phyloP scores from a whole-genome alignment of 2,888 invertebrate genomes.

The Timema podura region DNA sequence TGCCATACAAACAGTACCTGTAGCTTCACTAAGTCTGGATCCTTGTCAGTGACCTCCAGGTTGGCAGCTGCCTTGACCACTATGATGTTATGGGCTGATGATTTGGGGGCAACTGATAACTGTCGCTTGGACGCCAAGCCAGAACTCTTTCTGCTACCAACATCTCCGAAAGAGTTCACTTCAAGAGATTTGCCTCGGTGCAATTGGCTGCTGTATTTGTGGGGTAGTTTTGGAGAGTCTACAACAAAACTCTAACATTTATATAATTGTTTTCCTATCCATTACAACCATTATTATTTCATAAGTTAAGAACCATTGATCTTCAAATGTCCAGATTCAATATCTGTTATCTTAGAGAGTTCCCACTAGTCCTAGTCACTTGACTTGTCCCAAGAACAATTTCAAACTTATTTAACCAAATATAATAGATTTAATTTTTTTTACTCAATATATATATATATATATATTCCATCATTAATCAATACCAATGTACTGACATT shows the following conservation, averaged over 20 bases:
- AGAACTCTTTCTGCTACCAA: conserved; percentile 37
- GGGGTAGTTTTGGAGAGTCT: conserved; percentile 80
- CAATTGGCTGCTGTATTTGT: conserved; percentile 47
- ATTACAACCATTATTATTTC: no score
- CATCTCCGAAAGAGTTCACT: conserved; percentile 31
- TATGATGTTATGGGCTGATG: conserved; percentile 67
- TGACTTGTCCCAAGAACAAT: no score
- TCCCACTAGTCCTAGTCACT: no score
- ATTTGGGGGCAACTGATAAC: conserved; percentile 30
- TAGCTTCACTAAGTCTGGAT: conserved; percentile 68
- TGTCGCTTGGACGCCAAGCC: conserved; percentile 36
- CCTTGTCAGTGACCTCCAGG: conserved; percentile 61
- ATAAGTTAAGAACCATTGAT: no score
- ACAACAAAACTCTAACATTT: conserved; percentile 25
- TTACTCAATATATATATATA: no score
- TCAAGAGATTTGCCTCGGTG: conserved; percentile 39
- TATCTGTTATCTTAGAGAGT: no score
- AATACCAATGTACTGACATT: no score
- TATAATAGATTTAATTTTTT: no score
- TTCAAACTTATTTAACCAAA: no score
- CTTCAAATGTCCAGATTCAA: no score
- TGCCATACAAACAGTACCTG: conserved; percentile 53
- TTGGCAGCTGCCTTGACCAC: conserved; percentile 67
- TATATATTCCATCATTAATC: no score
- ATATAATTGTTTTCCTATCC: no score